phyloP scores from a whole-genome alignment of 2,797 vertebrate species.

The Tenualosa ilisha region DNA sequence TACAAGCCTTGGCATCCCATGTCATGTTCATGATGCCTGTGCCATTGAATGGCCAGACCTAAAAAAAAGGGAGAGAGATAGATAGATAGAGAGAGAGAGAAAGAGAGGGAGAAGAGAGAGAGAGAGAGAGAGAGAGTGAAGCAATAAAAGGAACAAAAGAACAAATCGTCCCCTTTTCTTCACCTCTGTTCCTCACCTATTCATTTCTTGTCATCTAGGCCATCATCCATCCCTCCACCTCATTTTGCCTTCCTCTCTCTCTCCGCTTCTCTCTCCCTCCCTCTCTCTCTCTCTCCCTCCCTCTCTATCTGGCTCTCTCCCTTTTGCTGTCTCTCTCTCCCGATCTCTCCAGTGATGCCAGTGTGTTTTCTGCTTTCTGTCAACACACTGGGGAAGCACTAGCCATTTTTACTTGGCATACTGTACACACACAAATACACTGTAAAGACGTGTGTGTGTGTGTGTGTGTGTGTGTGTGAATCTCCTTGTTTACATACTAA shows the following conservation, averaged over 20 bases:
- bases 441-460: neutral
- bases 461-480: neutral
- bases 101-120: no score
- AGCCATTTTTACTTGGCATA: neutral
- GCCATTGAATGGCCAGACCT: neutral
- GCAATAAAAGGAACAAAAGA: neutral
- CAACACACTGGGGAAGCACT: no score
- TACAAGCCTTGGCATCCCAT: conserved; percentile 29
- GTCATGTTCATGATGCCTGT: conserved; percentile 33
- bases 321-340: neutral
- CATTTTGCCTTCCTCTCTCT: conserved; percentile 5
- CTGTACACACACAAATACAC: neutral
- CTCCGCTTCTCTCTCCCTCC: neutral
- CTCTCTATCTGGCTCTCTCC: neutral
- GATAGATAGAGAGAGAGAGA: no score
- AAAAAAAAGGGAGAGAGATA: neutral
- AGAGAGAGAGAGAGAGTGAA: no score
- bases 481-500: neutral
- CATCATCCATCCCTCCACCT: neutral
- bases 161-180: neutral
- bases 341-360: neutral
- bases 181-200: neutral
- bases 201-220: conserved; percentile 32
- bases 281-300: conserved; percentile 21
- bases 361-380: no score